Evolutionary conservation across 2,797 vertebrate genomes (phyloP).

Genomic region (Masticophis lateralis): DNA sequence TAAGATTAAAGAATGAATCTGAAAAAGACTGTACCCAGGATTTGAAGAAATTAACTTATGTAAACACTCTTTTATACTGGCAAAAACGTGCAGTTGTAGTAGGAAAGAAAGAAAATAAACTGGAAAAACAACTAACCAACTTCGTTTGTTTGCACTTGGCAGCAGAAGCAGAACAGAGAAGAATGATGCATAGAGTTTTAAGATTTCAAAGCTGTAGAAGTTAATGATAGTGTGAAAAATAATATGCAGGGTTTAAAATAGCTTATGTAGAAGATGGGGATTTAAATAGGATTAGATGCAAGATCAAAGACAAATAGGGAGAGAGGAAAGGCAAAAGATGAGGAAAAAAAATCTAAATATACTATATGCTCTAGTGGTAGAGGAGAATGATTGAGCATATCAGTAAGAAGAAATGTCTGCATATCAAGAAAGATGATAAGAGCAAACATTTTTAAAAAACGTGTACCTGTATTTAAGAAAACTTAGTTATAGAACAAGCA

Average conservation of each 20-base stretch:
- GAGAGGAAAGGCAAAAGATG: neutral
- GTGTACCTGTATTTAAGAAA: neutral
- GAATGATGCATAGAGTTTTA: neutral
- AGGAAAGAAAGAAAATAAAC: neutral
- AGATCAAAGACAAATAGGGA: neutral
- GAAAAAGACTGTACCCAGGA: conserved; percentile 22
- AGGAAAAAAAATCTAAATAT: neutral
- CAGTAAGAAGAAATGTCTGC: neutral
- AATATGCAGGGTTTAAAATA: neutral
- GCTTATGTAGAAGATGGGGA: neutral
- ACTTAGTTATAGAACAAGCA: neutral
- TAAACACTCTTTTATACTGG: neutral
- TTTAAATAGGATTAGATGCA: neutral
- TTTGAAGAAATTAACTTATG: neutral
- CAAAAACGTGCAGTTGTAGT: neutral
- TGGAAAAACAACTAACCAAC: neutral
- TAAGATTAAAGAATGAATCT: conserved; percentile 37
- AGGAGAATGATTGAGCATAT: neutral
- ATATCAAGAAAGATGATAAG: neutral
- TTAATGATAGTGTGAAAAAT: neutral
- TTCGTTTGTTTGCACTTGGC: neutral
- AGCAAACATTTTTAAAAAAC: neutral
- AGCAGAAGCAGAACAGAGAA: neutral
- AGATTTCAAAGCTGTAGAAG: neutral
- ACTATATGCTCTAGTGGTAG: neutral